These are phyloP conservation scores for Tachina lurida DNA, from an alignment of 2,888 invertebrate genomes.

Conservation along the genomic window DNA sequence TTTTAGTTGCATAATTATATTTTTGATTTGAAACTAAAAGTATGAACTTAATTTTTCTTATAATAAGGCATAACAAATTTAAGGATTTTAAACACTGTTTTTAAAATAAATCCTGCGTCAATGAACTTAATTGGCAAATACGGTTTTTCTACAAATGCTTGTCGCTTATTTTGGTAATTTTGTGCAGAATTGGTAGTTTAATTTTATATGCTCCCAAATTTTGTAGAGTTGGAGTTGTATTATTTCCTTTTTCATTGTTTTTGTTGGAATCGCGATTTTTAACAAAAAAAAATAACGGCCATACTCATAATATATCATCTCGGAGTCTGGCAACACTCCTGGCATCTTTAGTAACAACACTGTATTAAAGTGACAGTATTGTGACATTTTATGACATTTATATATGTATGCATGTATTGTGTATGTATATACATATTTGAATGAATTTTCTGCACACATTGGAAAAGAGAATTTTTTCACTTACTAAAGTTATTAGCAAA, in stretches of 20 bases:
- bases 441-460: constrained; percentile 40
- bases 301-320: not conserved
- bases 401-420: constrained; percentile 23
- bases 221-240: too few relatives aligned
- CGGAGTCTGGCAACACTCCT: not conserved
- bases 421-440: constrained; percentile 39
- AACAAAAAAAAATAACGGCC: too few relatives aligned
- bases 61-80: too few relatives aligned
- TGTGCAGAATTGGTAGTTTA: too few relatives aligned
- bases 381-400: constrained; percentile 49
- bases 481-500: constrained; percentile 40
- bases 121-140: too few relatives aligned
- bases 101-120: too few relatives aligned
- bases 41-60: not conserved
- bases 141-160: too few relatives aligned
- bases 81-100: too few relatives aligned
- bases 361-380: constrained; percentile 24
- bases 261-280: not conserved
- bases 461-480: constrained; percentile 42
- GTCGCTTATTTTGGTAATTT: too few relatives aligned
- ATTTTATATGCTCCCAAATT: too few relatives aligned
- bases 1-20: constrained; percentile 15
- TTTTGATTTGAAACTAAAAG: constrained; percentile 34
- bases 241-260: too few relatives aligned
- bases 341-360: constrained; percentile 17